Evolutionary conservation across 2,797 vertebrate genomes (phyloP), one percentile per base, ranked within the genome.

Genomic region (Sciurus vulgaris): DNA sequence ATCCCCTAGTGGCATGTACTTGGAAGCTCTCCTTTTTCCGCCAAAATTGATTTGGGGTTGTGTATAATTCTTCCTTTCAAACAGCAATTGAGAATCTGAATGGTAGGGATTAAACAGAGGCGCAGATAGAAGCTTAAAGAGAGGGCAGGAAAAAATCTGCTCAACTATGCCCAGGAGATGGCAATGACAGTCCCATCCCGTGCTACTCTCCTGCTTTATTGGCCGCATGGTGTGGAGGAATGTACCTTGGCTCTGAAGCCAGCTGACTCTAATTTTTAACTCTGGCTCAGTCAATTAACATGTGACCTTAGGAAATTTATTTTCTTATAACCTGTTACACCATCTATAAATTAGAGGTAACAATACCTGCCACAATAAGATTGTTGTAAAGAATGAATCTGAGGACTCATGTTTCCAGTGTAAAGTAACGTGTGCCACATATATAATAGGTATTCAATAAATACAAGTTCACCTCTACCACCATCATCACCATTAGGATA

Each of bases 61-160:
- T 92, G 24, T 83, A 96, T 95, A 94, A 95, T 96, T 97, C 94
- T 95, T 86, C 69, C 88, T 97, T 96, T 91, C 93, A 95, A 96
- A 95, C 41, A 93, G 73, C 93, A 90, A 90, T 35, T 97, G 84
- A 89, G 91, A 93, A 65, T 83, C 54, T 90, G 88, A 96, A 96
- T 78, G 47, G 61, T 91, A 54, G 67, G 51, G 61, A 91, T 65
- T 86, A 90, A 69, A 67, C 65, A 65, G 85, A 96, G 77, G 56
- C 89, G 49, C 10, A 83, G 20, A 49, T 5, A 86, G 67, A 65
- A 72, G 18, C 77, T 88, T 72, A 85, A 54, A 89, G 12, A 28
- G 92, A 61, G 44, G 81, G n/a, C 78, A 70, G 33, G 33, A 78
- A 86, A 76, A 72, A 95, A 18, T 33, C 30, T 30, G 18, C 54